These are phyloP conservation scores for Trichonephila clavipes DNA, from an alignment of 1,140 invertebrate genomes.

Conservation along the genomic window DNA sequence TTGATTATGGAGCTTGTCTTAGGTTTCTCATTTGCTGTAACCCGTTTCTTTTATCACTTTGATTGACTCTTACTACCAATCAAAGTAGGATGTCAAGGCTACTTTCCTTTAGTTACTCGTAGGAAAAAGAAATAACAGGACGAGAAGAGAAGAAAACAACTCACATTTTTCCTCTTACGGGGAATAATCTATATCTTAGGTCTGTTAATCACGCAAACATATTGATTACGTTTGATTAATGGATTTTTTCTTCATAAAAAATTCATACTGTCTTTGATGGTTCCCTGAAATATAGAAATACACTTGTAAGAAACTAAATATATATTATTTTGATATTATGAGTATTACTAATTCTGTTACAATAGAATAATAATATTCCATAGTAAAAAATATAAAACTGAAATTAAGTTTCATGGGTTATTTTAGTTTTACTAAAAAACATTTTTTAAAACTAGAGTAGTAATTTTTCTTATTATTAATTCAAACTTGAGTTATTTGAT, in stretches of 20 bases:
- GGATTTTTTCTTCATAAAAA: neutral
- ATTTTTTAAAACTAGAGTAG: no score
- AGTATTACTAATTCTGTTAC: no score
- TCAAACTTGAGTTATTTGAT: no score
- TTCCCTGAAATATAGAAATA: neutral
- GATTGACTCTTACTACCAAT: neutral
- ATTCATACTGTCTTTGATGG: neutral
- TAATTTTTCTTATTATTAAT: no score
- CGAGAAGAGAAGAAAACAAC: neutral
- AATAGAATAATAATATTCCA: no score
- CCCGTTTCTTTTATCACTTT: neutral
- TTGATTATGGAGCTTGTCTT: neutral
- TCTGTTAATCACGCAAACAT: neutral
- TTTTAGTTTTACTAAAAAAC: no score
- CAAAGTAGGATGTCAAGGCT: neutral
- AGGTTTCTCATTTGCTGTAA: neutral
- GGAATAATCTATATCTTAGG: neutral
- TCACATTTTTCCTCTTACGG: neutral
- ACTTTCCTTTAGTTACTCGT: neutral
- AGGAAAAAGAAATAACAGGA: neutral
- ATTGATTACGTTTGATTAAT: neutral
- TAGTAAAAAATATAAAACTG: no score
- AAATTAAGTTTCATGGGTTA: no score
- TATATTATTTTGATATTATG: no score
- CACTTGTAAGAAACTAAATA: no score